Percentiles rank a stretch among this genome's conserved stretches.
phyloP scores from a whole-genome alignment of 2,888 invertebrate species.

The Euproctis similis region DNA sequence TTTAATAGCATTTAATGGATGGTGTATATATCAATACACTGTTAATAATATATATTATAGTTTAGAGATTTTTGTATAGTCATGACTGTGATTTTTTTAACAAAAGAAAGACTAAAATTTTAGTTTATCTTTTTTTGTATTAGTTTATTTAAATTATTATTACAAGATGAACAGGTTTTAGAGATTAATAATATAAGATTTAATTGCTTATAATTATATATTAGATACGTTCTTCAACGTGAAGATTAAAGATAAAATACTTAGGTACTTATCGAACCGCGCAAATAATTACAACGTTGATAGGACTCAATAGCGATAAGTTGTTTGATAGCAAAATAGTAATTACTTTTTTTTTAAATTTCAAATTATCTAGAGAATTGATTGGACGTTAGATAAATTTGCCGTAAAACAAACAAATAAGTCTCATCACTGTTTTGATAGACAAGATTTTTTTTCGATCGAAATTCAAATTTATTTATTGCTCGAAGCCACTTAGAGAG shows the following conservation, averaged over 20 bases:
- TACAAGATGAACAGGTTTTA: constrained; percentile 1
- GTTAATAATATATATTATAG: background rate
- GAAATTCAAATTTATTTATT: too few species aligned
- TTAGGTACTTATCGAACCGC: constrained; percentile 1
- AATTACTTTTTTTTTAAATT: constrained; percentile 2
- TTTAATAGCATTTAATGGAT: background rate
- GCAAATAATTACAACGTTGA: constrained; percentile 1
- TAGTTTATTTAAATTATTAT: background rate
- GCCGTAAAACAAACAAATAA: too few species aligned
- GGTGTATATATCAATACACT: background rate
- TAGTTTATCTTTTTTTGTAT: background rate
- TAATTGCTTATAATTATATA: constrained; percentile 10
- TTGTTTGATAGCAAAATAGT: constrained; percentile 2
- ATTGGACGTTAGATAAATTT: too few species aligned
- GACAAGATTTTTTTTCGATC: too few species aligned
- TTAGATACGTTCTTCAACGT: constrained; percentile 2
- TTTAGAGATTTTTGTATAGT: background rate
- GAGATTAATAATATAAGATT: constrained; percentile 4
- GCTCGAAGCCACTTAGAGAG: too few species aligned
- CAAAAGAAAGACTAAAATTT: background rate
- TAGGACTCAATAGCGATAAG: constrained; percentile 1
- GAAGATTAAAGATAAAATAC: constrained; percentile 6
- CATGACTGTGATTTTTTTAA: constrained; percentile 1
- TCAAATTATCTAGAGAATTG: too few species aligned
- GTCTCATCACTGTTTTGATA: too few species aligned